Evolutionary conservation across 92 coral and sea anemone species (phyloP), one percentile per base, ranked within the genome.

Genomic region (Actinostola sp.): DNA sequence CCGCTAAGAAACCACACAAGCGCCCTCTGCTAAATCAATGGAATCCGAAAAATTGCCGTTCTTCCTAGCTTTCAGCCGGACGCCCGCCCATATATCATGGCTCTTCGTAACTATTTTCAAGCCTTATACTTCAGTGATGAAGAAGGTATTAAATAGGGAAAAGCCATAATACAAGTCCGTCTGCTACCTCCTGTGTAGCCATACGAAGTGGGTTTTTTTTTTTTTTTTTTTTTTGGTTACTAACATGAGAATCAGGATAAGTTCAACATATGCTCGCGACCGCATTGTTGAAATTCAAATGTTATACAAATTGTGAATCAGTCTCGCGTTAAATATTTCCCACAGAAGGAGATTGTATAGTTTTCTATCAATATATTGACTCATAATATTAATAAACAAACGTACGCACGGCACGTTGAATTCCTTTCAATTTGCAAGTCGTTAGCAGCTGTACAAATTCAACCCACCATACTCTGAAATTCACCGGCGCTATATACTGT

Each of bases 31-130:
- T 0, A 73, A 85, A 43, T 31, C 71, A 21, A 80, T 80, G 90
- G 86, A 85, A 42, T 73, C 83, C 7, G 75, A 59, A n/a, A n/a
- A 19, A 79, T 66, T 1, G 90, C 78, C n/a, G 81, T 81, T 25
- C 70, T 81, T 0, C 75, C n/a, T n/a, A n/a, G n/a, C 72, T 0
- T 33, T 33, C 44, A 15, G 45, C n/a, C n/a, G 7, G 44, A 7
- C n/a, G 31, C 31, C 16, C 28, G n/a, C n/a, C n/a, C n/a, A n/a
- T 16, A 3, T 6, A 3, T 7, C 28, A 24, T 54, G 31, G 31
- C n/a, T n/a, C n/a, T n/a, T n/a, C 3, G 29, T 25, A 7, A 61
- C 27, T 1, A 1, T n/a, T 10, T 39, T 13, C 45, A 13, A 8
- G 11, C 5, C n/a, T n/a, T 39, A 13, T 49, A 68, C 41, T 44